Evolutionary conservation across 2,888 invertebrate genomes (phyloP).

Genomic region (Prosapia bicincta): DNA sequence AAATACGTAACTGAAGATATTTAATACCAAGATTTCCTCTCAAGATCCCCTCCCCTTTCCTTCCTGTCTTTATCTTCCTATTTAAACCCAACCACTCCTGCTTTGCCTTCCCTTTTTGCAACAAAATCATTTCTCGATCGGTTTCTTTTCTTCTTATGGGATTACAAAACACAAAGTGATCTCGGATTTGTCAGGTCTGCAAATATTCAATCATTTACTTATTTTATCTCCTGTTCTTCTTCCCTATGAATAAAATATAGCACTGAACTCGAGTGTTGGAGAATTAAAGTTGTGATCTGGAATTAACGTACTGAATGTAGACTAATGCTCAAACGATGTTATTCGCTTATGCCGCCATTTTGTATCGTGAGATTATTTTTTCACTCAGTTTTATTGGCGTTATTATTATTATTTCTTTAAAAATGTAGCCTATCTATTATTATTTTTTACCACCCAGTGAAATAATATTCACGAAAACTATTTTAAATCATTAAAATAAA

Average conservation of each 20-base stretch:
- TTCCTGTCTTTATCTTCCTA: neutral
- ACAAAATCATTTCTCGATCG: neutral
- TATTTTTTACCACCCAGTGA: no score
- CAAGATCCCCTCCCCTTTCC: neutral
- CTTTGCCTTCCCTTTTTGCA: neutral
- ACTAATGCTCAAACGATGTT: no score
- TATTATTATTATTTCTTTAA: no score
- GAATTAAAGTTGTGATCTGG: neutral
- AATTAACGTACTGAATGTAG: neutral
- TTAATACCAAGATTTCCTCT: neutral
- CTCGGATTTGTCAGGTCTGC: neutral
- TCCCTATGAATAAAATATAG: neutral
- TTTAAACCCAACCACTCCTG: neutral
- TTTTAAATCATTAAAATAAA: no score
- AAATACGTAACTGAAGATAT: neutral
- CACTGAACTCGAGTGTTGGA: neutral
- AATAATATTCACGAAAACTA: no score
- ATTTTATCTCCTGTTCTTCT: neutral
- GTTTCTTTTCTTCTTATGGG: neutral
- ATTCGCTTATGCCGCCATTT: no score
- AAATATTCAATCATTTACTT: slow-evolving; percentile 2
- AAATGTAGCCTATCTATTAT: no score
- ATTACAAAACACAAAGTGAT: neutral
- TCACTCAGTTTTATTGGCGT: no score
- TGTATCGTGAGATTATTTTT: no score